Evolutionary conservation across 2,888 invertebrate genomes (phyloP).

Genomic region (Heliconius erato): DNA sequence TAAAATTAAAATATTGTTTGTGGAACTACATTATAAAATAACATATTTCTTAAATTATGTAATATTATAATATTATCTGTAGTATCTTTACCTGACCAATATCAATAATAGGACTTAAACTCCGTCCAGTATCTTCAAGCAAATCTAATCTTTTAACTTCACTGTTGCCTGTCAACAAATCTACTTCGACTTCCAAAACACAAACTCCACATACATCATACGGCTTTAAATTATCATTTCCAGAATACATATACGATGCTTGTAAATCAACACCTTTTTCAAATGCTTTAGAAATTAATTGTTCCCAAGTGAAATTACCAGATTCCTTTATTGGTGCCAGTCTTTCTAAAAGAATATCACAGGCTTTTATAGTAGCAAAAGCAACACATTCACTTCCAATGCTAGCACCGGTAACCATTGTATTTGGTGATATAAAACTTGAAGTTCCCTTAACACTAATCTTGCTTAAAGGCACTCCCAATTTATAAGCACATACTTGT

Average conservation of each 20-base stretch:
- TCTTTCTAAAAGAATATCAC: conserved; percentile 86
- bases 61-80: no score
- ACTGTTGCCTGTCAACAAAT: conserved; percentile 91
- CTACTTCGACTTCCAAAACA: conserved; percentile 90
- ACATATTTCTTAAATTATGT: no score
- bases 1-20: no score
- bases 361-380: conserved; percentile 87
- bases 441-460: conserved; percentile 88
- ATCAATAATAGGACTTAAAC: conserved; percentile 90
- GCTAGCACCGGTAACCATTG: conserved; percentile 87
- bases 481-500: conserved; percentile 90
- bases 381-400: conserved; percentile 88
- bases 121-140: conserved; percentile 90
- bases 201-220: conserved; percentile 89
- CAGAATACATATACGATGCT: conserved; percentile 86
- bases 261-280: conserved; percentile 85
- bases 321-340: conserved; percentile 86
- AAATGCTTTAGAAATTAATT: conserved; percentile 84
- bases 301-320: conserved; percentile 85
- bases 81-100: conserved; percentile 87
- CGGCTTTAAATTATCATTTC: conserved; percentile 77
- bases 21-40: no score
- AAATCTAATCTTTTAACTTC: conserved; percentile 89
- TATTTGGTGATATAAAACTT: conserved; percentile 87
- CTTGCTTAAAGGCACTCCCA: conserved; percentile 89